Conservation (phyloP, 2,797 vertebrate species). For the Sebastes wilsoni region DNA sequence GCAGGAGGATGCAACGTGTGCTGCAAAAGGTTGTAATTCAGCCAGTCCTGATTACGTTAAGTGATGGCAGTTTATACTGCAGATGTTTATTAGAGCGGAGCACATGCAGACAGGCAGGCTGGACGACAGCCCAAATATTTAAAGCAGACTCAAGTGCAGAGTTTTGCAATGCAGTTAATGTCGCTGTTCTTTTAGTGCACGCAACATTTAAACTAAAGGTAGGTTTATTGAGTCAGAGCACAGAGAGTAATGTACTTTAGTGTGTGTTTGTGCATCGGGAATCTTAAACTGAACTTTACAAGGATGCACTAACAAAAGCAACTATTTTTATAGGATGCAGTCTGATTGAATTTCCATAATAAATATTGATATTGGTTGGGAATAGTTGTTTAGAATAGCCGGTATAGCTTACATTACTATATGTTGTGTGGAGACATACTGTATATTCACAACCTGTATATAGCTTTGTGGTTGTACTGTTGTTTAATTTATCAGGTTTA, state of each 20-base stretch:
- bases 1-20: conserved; percentile 15
- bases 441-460: not conserved
- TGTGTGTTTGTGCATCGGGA: not conserved
- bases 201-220: not conserved
- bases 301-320: conserved; percentile 9
- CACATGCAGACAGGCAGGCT: conserved; percentile 36
- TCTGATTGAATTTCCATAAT: not conserved
- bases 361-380: not conserved
- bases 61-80: conserved; percentile 38
- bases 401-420: no score
- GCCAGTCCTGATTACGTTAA: conserved; percentile 46
- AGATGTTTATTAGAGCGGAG: conserved; percentile 36
- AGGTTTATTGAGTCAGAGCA: not conserved
- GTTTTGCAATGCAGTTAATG: conserved; percentile 34
- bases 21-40: conserved; percentile 28
- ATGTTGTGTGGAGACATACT: not conserved
- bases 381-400: not conserved
- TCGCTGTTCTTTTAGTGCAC: not conserved
- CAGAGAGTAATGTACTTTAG: not conserved
- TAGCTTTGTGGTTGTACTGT: no score
- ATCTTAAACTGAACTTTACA: conserved; percentile 17
- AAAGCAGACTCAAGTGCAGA: conserved; percentile 26
- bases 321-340: not conserved
- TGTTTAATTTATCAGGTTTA: not conserved
- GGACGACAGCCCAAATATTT: conserved; percentile 53